Evolutionary conservation across 2,888 invertebrate genomes (phyloP), one percentile per base, ranked within the genome.

Genomic region (Mythimna impura): DNA sequence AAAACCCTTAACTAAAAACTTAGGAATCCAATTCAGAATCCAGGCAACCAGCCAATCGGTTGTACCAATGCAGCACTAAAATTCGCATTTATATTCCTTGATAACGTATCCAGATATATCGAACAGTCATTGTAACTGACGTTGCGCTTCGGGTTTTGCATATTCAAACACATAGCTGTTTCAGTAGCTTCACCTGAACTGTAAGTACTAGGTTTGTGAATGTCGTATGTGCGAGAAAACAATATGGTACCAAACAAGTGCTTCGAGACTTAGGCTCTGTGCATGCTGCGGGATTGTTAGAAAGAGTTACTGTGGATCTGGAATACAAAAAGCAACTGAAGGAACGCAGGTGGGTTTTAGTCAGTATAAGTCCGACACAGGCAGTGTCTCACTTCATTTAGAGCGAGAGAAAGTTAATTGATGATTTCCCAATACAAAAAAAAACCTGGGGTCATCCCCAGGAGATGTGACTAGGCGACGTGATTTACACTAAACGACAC

Each of bases 91-190:
- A 70, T 61, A 73, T 73, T 63, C 71, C 71, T 73, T 83, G 64
- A 71, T 71, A 80, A 83, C 69, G 50, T 63, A 68, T 58, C 36
- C 50, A 61, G 70, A 79, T 66, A 64, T 50, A 68, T 71, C 43
- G 70, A 68, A 71, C 66, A 76, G 70, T 76, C 69, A 76, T 80
- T 73, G 30, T 60, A 55, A 62, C 72, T 69, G 60, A 72, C 69
- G 57, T 63, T 68, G 52, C 50, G 57, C 60, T 66, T 43, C 17
- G 65, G 71, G 70, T 72, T 80, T 83, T 83, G 72, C 72, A 76
- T 83, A 75, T 71, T 80, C 61, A 83, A 72, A 54, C 70, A 57
- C 62, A 68, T 47, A 55, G 62, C 60, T 43, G 34, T 68, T 80
- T 63, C 78, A 74, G 58, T 57, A 60, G 61, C 40, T 68, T 30